Conservation (phyloP, 2,113 vertebrate species). For the Megaleporinus macrocephalus region DNA sequence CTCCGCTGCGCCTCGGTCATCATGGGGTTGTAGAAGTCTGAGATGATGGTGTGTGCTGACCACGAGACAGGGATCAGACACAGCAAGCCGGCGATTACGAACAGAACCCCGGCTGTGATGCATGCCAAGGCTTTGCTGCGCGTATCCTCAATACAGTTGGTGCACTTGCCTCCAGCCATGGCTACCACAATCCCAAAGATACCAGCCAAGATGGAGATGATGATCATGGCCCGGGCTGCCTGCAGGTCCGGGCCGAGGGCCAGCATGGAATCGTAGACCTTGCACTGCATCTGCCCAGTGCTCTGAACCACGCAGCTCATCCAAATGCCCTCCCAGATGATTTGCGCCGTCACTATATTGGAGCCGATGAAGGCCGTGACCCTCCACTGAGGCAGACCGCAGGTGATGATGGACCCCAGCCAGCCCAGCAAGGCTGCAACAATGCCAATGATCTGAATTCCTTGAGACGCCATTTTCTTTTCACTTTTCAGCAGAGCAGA, state of each 20-base stretch:
- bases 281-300: slow-evolving; percentile 81
- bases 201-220: slow-evolving; percentile 86
- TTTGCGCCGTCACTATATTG: slow-evolving; percentile 79
- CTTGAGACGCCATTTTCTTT: slow-evolving; percentile 72
- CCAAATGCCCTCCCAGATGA: slow-evolving; percentile 83
- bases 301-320: slow-evolving; percentile 87
- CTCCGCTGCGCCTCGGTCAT: slow-evolving; percentile 59
- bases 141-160: slow-evolving; percentile 87
- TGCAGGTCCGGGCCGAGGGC: slow-evolving; percentile 83
- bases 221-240: slow-evolving; percentile 86
- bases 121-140: slow-evolving; percentile 78
- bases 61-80: slow-evolving; percentile 81
- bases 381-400: slow-evolving; percentile 79
- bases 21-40: slow-evolving; percentile 85
- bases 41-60: slow-evolving; percentile 87
- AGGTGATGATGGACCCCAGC: slow-evolving; percentile 70
- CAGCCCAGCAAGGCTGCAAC: slow-evolving; percentile 68
- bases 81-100: slow-evolving; percentile 69
- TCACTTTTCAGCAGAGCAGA: not conserved
- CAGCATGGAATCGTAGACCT: slow-evolving; percentile 79
- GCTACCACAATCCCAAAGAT: slow-evolving; percentile 80
- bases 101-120: slow-evolving; percentile 70
- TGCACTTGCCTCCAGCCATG: slow-evolving; percentile 91
- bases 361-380: slow-evolving; percentile 74
- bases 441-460: slow-evolving; percentile 73